Evolutionary conservation across 1,140 invertebrate species (phyloP).

Genomic region (Pseudomyrmex dendroicus): DNA sequence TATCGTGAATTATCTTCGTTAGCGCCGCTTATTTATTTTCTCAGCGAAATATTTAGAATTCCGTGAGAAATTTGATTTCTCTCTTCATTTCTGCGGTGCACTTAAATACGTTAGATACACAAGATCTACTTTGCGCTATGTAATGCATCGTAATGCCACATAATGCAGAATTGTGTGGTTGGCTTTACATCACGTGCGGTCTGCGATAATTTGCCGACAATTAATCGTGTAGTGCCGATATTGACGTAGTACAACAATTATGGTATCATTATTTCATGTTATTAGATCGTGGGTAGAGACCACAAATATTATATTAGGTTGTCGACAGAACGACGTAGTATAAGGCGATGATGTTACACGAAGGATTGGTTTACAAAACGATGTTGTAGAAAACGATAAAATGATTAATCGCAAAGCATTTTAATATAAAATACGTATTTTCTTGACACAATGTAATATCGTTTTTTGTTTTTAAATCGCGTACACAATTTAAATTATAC

Average conservation of each 20-base stretch:
- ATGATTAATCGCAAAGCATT: background rate
- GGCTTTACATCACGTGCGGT: background rate
- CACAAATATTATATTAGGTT: background rate
- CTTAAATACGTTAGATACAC: background rate
- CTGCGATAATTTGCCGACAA: slow-evolving; percentile 1
- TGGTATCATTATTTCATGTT: background rate
- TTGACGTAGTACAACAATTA: slow-evolving; percentile 5
- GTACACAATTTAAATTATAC: too few relatives aligned
- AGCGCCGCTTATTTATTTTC: background rate
- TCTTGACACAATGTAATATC: too few relatives aligned
- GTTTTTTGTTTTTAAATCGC: too few relatives aligned
- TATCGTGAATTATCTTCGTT: background rate
- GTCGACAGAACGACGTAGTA: background rate
- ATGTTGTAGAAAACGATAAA: too few relatives aligned
- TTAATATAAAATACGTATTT: background rate
- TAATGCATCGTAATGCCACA: background rate
- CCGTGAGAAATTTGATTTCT: background rate
- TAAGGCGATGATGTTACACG: background rate
- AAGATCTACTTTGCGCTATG: background rate
- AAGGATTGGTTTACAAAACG: background rate
- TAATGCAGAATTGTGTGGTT: background rate
- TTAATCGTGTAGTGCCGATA: slow-evolving; percentile 1
- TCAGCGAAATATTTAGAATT: background rate
- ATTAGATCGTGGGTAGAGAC: background rate
- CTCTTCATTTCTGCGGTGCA: background rate